Evolutionary conservation across 1,140 invertebrate genomes (phyloP).

Genomic region (Papilio helenus): DNA sequence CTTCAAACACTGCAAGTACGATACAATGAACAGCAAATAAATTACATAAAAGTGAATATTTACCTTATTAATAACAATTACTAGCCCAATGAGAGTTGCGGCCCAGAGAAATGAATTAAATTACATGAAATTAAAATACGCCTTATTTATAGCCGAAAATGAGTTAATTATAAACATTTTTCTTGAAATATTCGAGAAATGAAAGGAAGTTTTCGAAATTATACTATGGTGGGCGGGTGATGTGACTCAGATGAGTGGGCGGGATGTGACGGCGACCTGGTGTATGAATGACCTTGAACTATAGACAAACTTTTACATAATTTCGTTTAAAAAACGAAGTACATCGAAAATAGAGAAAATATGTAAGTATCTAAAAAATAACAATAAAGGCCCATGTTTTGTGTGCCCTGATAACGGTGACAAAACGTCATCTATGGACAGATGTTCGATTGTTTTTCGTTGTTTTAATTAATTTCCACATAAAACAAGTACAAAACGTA

Average conservation of each 20-base stretch:
- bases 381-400: no score
- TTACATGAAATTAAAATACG: neutral
- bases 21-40: neutral
- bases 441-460: no score
- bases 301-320: neutral
- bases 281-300: constrained; percentile 9
- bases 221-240: neutral
- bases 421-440: no score
- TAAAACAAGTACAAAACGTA: neutral
- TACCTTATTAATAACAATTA: constrained; percentile 3
- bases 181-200: constrained; percentile 28
- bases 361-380: neutral
- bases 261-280: neutral
- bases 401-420: no score
- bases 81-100: neutral
- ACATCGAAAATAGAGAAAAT: neutral
- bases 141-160: neutral
- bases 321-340: neutral
- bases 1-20: neutral
- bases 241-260: constrained; percentile 27
- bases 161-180: neutral
- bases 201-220: constrained; percentile 6
- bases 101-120: neutral
- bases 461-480: no score
- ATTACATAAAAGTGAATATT: neutral